A percentile compares a stretch with the other conserved stretches of the same genome.
phyloP scores from a whole-genome alignment of 2,888 invertebrate genomes.

The Campopleginae sp. region DNA sequence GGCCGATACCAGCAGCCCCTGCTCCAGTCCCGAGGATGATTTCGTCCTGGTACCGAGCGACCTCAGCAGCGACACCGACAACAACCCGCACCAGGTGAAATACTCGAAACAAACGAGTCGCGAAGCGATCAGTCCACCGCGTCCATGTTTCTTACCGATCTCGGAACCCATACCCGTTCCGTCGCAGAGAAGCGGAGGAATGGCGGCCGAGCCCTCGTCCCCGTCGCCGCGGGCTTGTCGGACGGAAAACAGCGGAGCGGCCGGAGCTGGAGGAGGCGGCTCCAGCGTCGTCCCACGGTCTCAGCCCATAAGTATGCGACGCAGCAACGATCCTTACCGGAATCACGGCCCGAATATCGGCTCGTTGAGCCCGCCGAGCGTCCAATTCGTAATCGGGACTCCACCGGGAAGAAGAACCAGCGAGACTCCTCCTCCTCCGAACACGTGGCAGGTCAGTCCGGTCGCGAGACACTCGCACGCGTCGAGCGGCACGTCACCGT shows the following conservation, averaged over 20 bases:
- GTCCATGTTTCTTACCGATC: conserved; percentile 89
- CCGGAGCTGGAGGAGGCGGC: conserved; percentile 83
- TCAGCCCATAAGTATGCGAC: conserved; percentile 93
- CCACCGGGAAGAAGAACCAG: conserved; percentile 90
- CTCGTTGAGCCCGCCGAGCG: conserved; percentile 96
- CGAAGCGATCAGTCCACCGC: conserved; percentile 86
- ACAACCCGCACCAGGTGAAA: conserved; percentile 81
- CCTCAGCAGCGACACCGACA: conserved; percentile 82
- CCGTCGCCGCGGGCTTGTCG: conserved; percentile 33
- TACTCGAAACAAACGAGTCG: conserved; percentile 85
- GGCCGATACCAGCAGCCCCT: conserved; percentile 80
- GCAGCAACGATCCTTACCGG: conserved; percentile 88
- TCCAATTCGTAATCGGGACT: conserved; percentile 94
- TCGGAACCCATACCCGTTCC: conserved; percentile 92
- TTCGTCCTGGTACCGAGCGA: conserved; percentile 82
- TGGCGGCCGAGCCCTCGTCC: conserved; percentile 56
- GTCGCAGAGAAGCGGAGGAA: conserved; percentile 85
- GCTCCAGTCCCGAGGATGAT: conserved; percentile 84
- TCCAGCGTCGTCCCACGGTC: conserved; percentile 90
- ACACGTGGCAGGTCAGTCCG: conserved; percentile 94
- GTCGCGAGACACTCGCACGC: conserved; percentile 85
- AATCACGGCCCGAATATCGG: conserved; percentile 91
- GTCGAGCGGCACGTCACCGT: conserved; percentile 87
- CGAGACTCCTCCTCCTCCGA: conserved; percentile 91
- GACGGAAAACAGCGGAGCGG: conserved; percentile 49